phyloP scores from a whole-genome alignment of 1,140 invertebrate genomes.

The Pseudomyrmex flavicornis region DNA sequence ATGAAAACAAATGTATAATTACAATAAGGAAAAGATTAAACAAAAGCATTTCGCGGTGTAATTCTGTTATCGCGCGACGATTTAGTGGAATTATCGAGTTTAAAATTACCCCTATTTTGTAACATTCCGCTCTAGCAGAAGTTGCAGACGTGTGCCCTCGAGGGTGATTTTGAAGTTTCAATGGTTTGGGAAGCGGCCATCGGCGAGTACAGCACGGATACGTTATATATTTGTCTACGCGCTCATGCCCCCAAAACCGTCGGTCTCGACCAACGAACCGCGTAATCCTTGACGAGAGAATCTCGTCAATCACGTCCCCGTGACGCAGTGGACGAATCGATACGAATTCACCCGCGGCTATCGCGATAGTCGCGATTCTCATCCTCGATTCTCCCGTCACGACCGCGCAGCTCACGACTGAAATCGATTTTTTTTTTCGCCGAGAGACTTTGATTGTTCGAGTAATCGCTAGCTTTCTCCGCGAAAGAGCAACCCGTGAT shows the following conservation, averaged over 20 bases:
- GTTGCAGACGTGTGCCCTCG: slow-evolving; percentile 71
- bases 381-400: slow-evolving; percentile 61
- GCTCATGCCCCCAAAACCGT: slow-evolving; percentile 68
- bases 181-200: slow-evolving; percentile 66
- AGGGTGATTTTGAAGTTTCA: slow-evolving; percentile 72
- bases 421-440: slow-evolving; percentile 50
- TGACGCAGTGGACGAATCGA: slow-evolving; percentile 67
- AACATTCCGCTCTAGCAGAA: slow-evolving; percentile 72
- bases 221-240: slow-evolving; percentile 70
- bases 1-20: not conserved
- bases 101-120: slow-evolving; percentile 38
- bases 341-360: slow-evolving; percentile 68
- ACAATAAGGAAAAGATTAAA: too few relatives aligned
- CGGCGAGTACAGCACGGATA: not conserved
- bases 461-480: slow-evolving; percentile 34
- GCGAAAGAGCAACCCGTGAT: not conserved
- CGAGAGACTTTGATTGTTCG: slow-evolving; percentile 40
- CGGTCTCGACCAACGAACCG: slow-evolving; percentile 72
- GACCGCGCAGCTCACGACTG: slow-evolving; percentile 65
- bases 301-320: slow-evolving; percentile 71
- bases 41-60: not conserved
- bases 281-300: slow-evolving; percentile 73
- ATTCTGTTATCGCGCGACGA: not conserved
- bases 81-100: slow-evolving; percentile 20
- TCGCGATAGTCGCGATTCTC: slow-evolving; percentile 59